Percentiles rank a stretch among this genome's conserved stretches.
Conservation (phyloP, 2,888 invertebrate species). For the Autographa pulchrina region DNA sequence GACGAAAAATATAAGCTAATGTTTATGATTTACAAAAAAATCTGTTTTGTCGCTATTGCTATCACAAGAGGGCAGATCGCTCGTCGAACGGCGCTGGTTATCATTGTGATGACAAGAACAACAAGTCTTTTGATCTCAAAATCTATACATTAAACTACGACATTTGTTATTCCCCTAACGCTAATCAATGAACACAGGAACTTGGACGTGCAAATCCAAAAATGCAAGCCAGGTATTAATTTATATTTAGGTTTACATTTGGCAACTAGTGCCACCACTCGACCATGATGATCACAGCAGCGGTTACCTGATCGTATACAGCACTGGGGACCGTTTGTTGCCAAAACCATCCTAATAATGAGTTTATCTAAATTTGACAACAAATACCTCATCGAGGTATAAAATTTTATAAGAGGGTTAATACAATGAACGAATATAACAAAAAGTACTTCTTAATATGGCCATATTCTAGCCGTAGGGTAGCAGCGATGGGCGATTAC, state of each 20-base stretch:
- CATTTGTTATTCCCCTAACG: constrained; percentile 67
- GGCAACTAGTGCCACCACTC: constrained; percentile 46
- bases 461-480: constrained; percentile 57
- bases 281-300: constrained; percentile 35
- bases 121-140: constrained; percentile 65
- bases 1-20: constrained; percentile 65
- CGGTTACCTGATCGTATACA: constrained; percentile 49
- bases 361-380: constrained; percentile 47
- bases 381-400: constrained; percentile 53
- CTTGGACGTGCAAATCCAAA: constrained; percentile 80
- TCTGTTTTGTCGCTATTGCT: constrained; percentile 59
- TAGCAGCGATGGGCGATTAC: constrained; percentile 42
- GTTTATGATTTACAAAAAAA: constrained; percentile 66
- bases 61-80: constrained; percentile 58
- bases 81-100: constrained; percentile 35
- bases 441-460: constrained; percentile 68
- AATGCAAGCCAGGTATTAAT: constrained; percentile 69
- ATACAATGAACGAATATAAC: constrained; percentile 50
- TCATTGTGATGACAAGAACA: constrained; percentile 64
- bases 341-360: constrained; percentile 27
- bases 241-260: constrained; percentile 49
- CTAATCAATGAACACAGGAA: constrained; percentile 84
- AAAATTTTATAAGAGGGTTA: constrained; percentile 30
- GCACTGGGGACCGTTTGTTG: constrained; percentile 23
- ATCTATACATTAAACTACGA: constrained; percentile 63